Evolutionary conservation across 2,113 vertebrate species (phyloP).

Genomic region (Neoarius graeffei): DNA sequence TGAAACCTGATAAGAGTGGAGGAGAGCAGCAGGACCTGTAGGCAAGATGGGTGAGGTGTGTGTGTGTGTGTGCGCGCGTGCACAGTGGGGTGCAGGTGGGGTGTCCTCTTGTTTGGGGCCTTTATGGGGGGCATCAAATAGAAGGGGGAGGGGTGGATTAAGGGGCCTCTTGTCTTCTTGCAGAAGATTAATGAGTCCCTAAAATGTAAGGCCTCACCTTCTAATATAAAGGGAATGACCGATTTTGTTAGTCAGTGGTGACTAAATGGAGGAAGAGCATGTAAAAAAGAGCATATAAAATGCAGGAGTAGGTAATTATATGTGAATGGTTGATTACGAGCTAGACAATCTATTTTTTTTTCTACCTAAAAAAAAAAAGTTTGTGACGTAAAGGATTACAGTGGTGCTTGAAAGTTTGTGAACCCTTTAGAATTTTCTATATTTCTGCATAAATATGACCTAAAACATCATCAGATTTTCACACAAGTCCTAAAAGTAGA

Average conservation of each 20-base stretch:
- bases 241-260: neutral
- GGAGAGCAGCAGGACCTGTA: slow-evolving; percentile 49
- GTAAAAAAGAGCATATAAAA: neutral
- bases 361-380: too few relatives aligned
- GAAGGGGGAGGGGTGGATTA: slow-evolving; percentile 71
- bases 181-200: slow-evolving; percentile 77
- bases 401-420: too few relatives aligned
- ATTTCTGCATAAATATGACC: too few relatives aligned
- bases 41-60: slow-evolving; percentile 37
- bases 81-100: slow-evolving; percentile 48
- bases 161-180: slow-evolving; percentile 71
- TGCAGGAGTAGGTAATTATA: neutral
- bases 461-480: too few relatives aligned
- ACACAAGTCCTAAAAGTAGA: too few relatives aligned
- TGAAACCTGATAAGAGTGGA: slow-evolving; percentile 73
- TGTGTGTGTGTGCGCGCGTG: neutral
- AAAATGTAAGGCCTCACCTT: slow-evolving; percentile 61
- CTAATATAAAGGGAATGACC: slow-evolving; percentile 63
- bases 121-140: slow-evolving; percentile 38
- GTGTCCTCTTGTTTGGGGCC: slow-evolving; percentile 47
- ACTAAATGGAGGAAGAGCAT: neutral
- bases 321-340: neutral
- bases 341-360: too few relatives aligned
- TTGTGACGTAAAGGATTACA: too few relatives aligned
- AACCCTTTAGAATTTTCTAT: too few relatives aligned